A percentile compares a stretch with the other conserved stretches of the same genome.
Conservation (phyloP, 2,797 vertebrate species). For the Sternarchorhynchus goeldii region DNA sequence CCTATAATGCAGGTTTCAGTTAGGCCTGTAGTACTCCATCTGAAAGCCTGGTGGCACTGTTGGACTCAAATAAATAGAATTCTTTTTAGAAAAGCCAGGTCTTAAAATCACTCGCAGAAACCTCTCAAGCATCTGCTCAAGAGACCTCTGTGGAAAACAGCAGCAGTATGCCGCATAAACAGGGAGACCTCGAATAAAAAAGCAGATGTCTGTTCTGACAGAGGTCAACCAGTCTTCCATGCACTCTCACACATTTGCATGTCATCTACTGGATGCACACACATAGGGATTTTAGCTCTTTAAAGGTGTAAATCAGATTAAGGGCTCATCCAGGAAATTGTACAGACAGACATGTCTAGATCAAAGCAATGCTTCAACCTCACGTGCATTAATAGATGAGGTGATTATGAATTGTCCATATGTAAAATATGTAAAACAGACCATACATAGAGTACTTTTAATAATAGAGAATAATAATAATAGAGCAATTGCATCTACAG, state of each 20-base stretch:
- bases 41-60: conserved; percentile 77
- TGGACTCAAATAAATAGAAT: conserved; percentile 62
- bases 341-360: conserved; percentile 41
- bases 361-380: conserved; percentile 40
- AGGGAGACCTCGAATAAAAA: conserved; percentile 38
- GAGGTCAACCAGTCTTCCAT: conserved; percentile 34
- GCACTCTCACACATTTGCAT: conserved; percentile 23
- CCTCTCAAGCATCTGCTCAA: conserved; percentile 47
- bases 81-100: conserved; percentile 23
- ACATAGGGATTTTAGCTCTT: conserved; percentile 31
- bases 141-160: conserved; percentile 47
- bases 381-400: conserved; percentile 49
- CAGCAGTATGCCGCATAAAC: conserved; percentile 46
- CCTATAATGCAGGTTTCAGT: neutral
- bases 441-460: too few species aligned
- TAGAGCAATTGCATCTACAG: too few species aligned
- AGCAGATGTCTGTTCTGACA: conserved; percentile 50
- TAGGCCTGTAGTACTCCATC: conserved; percentile 49
- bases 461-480: too few species aligned
- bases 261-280: conserved; percentile 17
- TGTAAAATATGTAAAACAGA: too few species aligned
- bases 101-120: conserved; percentile 25
- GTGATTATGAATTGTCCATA: conserved; percentile 43
- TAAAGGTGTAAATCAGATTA: conserved; percentile 51
- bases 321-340: conserved; percentile 44